A percentile compares a stretch with the other conserved stretches of the same genome.
These are phyloP conservation scores for Galeruca laticollis DNA, from an alignment of 2,888 invertebrate species.

Conservation along the genomic window DNA sequence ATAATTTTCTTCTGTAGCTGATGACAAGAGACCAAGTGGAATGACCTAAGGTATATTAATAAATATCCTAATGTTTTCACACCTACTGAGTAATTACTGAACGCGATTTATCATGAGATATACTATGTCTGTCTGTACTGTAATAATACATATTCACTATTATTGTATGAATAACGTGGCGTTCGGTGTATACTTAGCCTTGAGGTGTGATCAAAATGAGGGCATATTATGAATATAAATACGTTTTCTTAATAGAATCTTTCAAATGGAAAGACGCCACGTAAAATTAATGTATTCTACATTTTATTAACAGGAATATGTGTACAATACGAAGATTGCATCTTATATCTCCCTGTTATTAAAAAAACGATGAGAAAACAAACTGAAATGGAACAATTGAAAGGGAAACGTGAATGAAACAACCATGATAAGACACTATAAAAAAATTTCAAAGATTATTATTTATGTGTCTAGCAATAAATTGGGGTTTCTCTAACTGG, in stretches of 20 bases:
- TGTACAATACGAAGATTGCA: background rate
- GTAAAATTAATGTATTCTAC: slow-evolving; percentile 1
- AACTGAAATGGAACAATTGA: background rate
- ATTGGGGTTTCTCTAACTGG: no score
- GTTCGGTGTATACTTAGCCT: slow-evolving; percentile 25
- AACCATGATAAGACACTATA: no score
- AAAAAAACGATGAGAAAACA: background rate
- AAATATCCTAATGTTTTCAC: slow-evolving; percentile 39
- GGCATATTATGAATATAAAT: slow-evolving; percentile 36
- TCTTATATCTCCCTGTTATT: slow-evolving; percentile 1
- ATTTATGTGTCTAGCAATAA: no score
- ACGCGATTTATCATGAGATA: slow-evolving; percentile 35
- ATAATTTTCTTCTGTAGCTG: no score
- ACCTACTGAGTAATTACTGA: slow-evolving; percentile 36
- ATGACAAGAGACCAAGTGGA: slow-evolving; percentile 10
- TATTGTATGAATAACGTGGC: slow-evolving; percentile 28
- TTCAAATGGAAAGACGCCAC: slow-evolving; percentile 6
- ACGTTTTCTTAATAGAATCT: slow-evolving; percentile 29
- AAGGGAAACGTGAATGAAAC: no score
- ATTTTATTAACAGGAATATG: background rate
- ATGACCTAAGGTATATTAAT: slow-evolving; percentile 35
- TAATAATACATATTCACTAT: slow-evolving; percentile 34
- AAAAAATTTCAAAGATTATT: no score
- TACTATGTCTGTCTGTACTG: slow-evolving; percentile 14
- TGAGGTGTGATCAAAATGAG: slow-evolving; percentile 36